Conservation (phyloP, 2,888 invertebrate species). For the Cistogaster globosa region DNA sequence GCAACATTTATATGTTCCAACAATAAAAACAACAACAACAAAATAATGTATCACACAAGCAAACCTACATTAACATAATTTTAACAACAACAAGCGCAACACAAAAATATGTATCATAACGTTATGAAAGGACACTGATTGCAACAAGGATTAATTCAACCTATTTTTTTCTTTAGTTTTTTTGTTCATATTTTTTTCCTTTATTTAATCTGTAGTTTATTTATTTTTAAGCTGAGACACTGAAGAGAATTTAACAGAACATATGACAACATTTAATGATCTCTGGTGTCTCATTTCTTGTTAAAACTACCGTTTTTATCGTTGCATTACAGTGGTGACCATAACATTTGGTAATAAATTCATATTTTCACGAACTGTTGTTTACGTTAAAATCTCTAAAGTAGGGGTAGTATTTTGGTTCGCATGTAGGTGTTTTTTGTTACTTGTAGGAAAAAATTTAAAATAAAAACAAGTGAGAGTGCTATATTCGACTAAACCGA, state of each 20-base stretch:
- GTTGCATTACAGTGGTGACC: neutral
- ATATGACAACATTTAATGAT: neutral
- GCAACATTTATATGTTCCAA: slow-evolving; percentile 10
- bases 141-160: slow-evolving; percentile 64
- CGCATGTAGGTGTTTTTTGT: no score
- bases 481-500: no score
- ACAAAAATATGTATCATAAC: slow-evolving; percentile 21
- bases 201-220: slow-evolving; percentile 32
- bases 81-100: slow-evolving; percentile 18
- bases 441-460: no score
- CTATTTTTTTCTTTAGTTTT: slow-evolving; percentile 1
- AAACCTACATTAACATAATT: slow-evolving; percentile 28
- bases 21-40: slow-evolving; percentile 47
- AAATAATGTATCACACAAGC: slow-evolving; percentile 6
- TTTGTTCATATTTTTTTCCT: slow-evolving; percentile 1
- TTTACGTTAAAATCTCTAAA: no score
- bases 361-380: no score
- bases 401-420: no score
- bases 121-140: slow-evolving; percentile 70
- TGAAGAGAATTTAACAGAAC: neutral
- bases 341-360: no score
- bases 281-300: neutral
- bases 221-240: slow-evolving; percentile 10
- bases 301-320: neutral
- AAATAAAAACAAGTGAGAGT: no score